These are phyloP conservation scores for Subanguina moxae DNA, from an alignment of 1,140 invertebrate genomes.

Conservation along the genomic window DNA sequence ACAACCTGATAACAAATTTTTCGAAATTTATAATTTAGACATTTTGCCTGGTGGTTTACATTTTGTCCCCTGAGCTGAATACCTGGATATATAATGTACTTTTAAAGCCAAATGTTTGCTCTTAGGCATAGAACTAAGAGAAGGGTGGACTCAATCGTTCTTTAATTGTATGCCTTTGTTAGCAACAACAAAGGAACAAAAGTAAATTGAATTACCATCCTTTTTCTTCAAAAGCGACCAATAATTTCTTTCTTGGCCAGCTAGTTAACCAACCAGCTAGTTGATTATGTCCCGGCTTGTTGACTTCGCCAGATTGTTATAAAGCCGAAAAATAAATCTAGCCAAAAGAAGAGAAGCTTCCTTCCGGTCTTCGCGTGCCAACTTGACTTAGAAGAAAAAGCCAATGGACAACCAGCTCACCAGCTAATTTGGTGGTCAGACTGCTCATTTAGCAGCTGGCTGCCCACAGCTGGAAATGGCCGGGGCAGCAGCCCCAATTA, in stretches of 20 bases:
- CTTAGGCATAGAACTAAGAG: too few relatives aligned
- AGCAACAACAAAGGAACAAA: background rate
- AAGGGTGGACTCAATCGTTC: too few relatives aligned
- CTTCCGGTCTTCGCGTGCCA: background rate
- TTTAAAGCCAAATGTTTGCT: too few relatives aligned
- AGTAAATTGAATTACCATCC: background rate
- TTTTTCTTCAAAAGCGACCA: background rate
- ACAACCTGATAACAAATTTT: too few relatives aligned
- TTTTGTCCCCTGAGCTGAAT: too few relatives aligned
- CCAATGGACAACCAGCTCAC: background rate
- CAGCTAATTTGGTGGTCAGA: conserved; percentile 1
- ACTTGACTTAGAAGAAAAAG: background rate
- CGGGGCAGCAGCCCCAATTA: background rate
- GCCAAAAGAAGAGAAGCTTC: background rate
- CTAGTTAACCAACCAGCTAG: background rate
- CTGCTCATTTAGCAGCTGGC: conserved; percentile 1
- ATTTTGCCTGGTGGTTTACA: too few relatives aligned
- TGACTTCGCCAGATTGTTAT: background rate
- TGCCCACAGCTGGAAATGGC: background rate
- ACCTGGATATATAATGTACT: too few relatives aligned
- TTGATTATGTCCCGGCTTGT: background rate
- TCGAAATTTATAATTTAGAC: too few relatives aligned
- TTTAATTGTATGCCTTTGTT: conserved; percentile 6
- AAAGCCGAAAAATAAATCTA: background rate
- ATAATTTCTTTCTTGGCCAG: too few relatives aligned